Conservation (phyloP, 1,140 invertebrate species). For the Trialeurodes vaporariorum region DNA sequence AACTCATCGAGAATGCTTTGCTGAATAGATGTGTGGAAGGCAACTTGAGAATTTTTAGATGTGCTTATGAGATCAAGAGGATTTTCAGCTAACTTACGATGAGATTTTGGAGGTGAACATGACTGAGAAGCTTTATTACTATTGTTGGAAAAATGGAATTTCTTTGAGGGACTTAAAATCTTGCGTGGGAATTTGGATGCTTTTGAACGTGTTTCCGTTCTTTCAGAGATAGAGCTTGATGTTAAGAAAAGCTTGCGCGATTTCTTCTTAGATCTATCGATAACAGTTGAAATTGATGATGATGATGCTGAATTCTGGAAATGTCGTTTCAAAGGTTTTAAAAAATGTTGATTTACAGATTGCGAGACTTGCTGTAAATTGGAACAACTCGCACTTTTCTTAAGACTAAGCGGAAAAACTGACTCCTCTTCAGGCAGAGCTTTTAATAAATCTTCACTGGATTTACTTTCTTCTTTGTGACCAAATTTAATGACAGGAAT, state of each 20-base stretch:
- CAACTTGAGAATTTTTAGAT: background rate
- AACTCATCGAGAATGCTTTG: background rate
- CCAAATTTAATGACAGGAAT: background rate
- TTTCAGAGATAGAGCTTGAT: background rate
- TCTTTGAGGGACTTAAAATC: background rate
- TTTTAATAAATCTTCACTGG: background rate
- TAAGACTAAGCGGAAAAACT: background rate
- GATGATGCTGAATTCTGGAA: background rate
- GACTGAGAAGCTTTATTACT: background rate
- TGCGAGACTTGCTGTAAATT: background rate
- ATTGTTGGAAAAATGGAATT: background rate
- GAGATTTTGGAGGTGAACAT: background rate
- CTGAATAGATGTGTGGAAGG: background rate
- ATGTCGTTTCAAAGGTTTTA: background rate
- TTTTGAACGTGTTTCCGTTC: background rate
- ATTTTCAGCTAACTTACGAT: background rate
- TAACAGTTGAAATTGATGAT: background rate
- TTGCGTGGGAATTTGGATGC: background rate
- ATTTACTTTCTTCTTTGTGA: background rate
- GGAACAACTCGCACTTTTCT: background rate
- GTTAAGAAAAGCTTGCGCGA: background rate
- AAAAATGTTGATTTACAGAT: background rate
- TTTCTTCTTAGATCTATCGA: background rate
- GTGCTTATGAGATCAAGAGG: background rate
- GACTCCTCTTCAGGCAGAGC: background rate